Percentiles rank a stretch among this genome's conserved stretches.
These are phyloP conservation scores for Cheirogaleus major DNA, from an alignment of 2,797 vertebrate species.

Conservation along the genomic window DNA sequence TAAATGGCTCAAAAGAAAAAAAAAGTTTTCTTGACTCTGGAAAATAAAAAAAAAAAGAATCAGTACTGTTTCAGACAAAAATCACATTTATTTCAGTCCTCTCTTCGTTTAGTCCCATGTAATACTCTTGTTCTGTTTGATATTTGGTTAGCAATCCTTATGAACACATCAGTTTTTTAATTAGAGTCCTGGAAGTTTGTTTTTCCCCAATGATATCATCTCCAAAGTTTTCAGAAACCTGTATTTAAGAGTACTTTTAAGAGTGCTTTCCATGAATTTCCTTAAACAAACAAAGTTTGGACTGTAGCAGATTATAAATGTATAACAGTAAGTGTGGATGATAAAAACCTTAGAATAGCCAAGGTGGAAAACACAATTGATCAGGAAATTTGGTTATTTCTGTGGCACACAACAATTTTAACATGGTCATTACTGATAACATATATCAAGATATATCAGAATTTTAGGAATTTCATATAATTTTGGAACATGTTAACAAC, in stretches of 20 bases:
- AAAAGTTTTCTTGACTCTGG: background rate
- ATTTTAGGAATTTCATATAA: background rate
- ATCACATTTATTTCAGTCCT: background rate
- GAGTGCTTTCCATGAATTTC: background rate
- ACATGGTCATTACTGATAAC: background rate
- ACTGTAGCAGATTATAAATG: background rate
- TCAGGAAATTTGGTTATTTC: background rate
- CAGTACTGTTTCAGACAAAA: background rate
- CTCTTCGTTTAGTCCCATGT: background rate
- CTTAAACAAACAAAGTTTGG: background rate
- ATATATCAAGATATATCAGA: background rate
- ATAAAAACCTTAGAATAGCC: background rate
- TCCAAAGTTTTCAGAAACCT: background rate
- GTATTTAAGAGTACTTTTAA: background rate
- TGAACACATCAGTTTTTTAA: background rate
- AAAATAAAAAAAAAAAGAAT: background rate
- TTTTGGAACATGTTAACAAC: background rate
- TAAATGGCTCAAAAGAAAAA: background rate
- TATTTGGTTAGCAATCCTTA: background rate
- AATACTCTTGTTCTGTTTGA: background rate
- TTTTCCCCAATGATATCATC: background rate
- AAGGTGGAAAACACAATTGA: background rate
- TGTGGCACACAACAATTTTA: background rate
- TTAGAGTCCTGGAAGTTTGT: background rate
- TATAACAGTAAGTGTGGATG: background rate